Percentiles rank a stretch among this genome's conserved stretches.
phyloP scores from a whole-genome alignment of 2,888 invertebrate genomes.

The Spatulosminthurus flaviceps region DNA sequence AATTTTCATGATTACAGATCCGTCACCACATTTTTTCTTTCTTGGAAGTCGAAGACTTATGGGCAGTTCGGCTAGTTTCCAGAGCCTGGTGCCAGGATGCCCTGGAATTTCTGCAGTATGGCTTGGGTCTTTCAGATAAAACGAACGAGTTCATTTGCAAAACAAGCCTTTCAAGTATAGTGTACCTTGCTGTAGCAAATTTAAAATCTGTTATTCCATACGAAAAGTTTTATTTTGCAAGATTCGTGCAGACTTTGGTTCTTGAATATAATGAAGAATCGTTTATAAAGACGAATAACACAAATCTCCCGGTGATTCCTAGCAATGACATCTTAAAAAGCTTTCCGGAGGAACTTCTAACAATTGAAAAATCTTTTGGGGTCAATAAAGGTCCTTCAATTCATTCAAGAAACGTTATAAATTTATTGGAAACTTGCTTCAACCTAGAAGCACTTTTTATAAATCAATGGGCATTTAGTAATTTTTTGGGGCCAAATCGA shows the following conservation, averaged over 20 bases:
- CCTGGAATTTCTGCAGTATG: conserved; percentile 15
- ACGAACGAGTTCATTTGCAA: conserved; percentile 7
- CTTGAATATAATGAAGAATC: conserved; percentile 29
- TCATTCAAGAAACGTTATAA: conserved; percentile 22
- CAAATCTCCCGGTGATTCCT: background rate
- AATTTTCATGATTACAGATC: background rate
- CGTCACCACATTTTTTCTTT: background rate
- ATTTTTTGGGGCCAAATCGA: conserved; percentile 28
- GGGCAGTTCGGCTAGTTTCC: conserved; percentile 1
- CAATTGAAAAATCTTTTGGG: conserved; percentile 32
- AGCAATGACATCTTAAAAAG: background rate
- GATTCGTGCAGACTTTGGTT: conserved; percentile 18
- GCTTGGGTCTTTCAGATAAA: conserved; percentile 15
- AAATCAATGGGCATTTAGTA: conserved; percentile 35
- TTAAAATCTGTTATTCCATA: conserved; percentile 21
- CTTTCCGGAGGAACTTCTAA: background rate
- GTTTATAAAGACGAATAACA: background rate
- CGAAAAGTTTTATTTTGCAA: conserved; percentile 24
- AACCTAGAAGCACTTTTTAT: conserved; percentile 30
- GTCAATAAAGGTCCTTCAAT: conserved; percentile 16
- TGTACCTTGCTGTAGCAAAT: conserved; percentile 18
- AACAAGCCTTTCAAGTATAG: background rate
- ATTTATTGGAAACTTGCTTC: conserved; percentile 12
- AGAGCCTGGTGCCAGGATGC: conserved; percentile 21
- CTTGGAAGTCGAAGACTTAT: background rate